Evolutionary conservation across 2,113 vertebrate species (phyloP), one percentile per base, ranked within the genome.

Genomic region (Crotalus horridus): DNA sequence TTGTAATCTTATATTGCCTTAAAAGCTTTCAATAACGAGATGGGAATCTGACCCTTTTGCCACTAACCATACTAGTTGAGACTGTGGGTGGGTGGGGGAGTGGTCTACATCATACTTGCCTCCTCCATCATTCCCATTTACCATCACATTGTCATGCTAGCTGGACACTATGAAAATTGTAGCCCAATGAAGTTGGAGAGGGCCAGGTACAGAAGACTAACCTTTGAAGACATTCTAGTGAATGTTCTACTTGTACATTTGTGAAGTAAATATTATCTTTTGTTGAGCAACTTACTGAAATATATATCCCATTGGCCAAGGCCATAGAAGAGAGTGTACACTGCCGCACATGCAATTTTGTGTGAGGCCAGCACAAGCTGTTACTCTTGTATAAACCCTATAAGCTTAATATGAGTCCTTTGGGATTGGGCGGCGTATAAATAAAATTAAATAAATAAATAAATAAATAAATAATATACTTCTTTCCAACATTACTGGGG

Each of bases 341-440:
- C 46, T 51, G 6, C 51, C n/a, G 6, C 13, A 88, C 1, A 6
- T 53, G 85, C 2, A 51, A 29, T 26, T 29, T 26, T 51, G 48
- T 51, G 5, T 53, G 87, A 29, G 48, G 54, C 26, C 48, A 53
- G 48, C 3, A 29, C 15, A 87, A 26, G 20, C 51, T 81, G 61
- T 81, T 0, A 0, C 56, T 24, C 86, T 0, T 48, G 6, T 61
- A 59, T 24, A 58, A 61, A 24, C 55, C 24, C 39, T 24, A 3
- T 46, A 43, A 12, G 7, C n/a, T 24, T 26, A 24, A 29, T n/a
- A n/a, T n/a, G n/a, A n/a, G n/a, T n/a, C n/a, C n/a, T n/a, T n/a
- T n/a, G n/a, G n/a, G n/a, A n/a, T n/a, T n/a, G n/a, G n/a, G n/a
- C n/a, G n/a, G n/a, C n/a, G n/a, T n/a, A n/a, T n/a, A n/a, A n/a